Conservation (phyloP, 1,140 invertebrate species). For the Manduca sexta region DNA sequence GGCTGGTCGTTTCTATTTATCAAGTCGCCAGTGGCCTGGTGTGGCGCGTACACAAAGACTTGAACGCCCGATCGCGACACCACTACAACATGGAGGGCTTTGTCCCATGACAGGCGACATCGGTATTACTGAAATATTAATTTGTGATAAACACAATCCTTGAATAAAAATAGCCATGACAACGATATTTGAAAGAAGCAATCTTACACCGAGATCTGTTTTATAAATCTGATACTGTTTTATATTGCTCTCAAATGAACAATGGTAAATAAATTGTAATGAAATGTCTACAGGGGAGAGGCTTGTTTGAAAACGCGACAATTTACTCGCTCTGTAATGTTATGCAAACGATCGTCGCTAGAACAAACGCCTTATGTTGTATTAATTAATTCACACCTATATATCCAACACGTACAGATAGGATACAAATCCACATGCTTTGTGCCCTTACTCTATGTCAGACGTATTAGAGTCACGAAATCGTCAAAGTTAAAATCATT, state of each 20-base stretch:
- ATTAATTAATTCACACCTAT: constrained; percentile 20
- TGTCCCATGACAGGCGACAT: constrained; percentile 51
- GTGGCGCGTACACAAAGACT: constrained; percentile 44
- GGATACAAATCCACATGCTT: constrained; percentile 19
- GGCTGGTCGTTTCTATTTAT: constrained; percentile 66
- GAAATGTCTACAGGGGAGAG: too few species aligned
- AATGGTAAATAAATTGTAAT: too few species aligned
- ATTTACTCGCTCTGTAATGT: too few species aligned
- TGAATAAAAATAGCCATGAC: too few species aligned
- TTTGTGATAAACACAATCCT: constrained; percentile 8
- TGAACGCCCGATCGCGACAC: constrained; percentile 28
- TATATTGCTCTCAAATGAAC: too few species aligned
- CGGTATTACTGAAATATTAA: constrained; percentile 44
- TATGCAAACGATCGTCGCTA: too few species aligned
- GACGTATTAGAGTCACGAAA: constrained; percentile 54
- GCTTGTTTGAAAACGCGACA: too few species aligned
- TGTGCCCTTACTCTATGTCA: constrained; percentile 27
- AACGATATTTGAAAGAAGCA: too few species aligned
- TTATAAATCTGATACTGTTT: too few species aligned
- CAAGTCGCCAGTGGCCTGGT: constrained; percentile 65
- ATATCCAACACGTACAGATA: constrained; percentile 23
- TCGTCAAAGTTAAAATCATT: constrained; percentile 62
- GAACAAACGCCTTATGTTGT: too few species aligned
- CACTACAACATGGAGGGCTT: constrained; percentile 39
- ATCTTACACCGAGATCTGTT: too few species aligned